A percentile compares a stretch with the other conserved stretches of the same genome.
These are phyloP conservation scores for Deroplatys truncata DNA, from an alignment of 2,888 invertebrate species.

Conservation along the genomic window DNA sequence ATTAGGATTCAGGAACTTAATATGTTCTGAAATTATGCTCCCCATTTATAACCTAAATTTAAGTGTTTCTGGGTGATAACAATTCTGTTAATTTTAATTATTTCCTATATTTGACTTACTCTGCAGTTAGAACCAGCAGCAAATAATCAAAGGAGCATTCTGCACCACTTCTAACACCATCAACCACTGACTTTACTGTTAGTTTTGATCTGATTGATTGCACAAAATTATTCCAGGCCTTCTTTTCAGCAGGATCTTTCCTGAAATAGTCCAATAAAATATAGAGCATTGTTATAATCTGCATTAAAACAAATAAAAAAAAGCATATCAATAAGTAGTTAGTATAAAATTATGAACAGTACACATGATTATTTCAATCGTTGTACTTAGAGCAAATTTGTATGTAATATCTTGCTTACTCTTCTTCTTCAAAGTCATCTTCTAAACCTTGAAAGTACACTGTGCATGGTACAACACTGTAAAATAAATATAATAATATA, in stretches of 20 bases:
- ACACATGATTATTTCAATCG: background rate
- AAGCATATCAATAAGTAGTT: background rate
- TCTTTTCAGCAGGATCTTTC: slow-evolving; percentile 44
- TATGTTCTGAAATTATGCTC: too few relatives aligned
- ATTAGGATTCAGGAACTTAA: too few relatives aligned
- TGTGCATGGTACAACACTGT: slow-evolving; percentile 59
- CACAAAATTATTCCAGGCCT: slow-evolving; percentile 67
- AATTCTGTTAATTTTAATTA: too few relatives aligned
- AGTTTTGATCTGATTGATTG: slow-evolving; percentile 73
- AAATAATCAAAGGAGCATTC: slow-evolving; percentile 79
- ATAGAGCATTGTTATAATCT: background rate
- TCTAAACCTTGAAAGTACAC: slow-evolving; percentile 51
- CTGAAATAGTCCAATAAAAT: background rate
- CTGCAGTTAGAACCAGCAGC: slow-evolving; percentile 72
- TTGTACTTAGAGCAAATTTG: too few relatives aligned
- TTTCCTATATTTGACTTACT: slow-evolving; percentile 53
- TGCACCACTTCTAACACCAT: slow-evolving; percentile 70
- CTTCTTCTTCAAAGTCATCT: slow-evolving; percentile 10
- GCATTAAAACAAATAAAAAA: background rate
- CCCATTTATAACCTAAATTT: too few relatives aligned
- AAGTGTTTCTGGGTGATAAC: background rate
- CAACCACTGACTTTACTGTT: slow-evolving; percentile 80
- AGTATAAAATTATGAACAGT: background rate
- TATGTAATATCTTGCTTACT: slow-evolving; percentile 11
- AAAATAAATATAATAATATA: background rate